Base-by-base conservation (phyloP, 2,113 vertebrate species). In the Xyrauchen texanus region DNA sequence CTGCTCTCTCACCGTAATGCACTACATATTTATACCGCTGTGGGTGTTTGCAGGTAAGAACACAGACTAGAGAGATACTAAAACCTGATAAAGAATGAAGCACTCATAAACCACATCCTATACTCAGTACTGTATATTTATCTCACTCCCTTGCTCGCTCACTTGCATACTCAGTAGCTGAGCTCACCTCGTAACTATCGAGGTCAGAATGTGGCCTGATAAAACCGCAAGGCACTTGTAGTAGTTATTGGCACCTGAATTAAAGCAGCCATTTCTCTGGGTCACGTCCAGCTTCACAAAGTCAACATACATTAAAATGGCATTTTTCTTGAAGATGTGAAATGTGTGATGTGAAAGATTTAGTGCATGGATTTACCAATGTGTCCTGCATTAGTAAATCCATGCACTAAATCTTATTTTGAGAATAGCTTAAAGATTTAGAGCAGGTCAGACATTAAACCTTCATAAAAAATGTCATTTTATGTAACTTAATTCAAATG, bases 41-140 rank as follows among this genome's bases (percentile, higher is more conserved):
- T 65, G 60, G 76, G 69, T 84, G 75, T 81, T 73, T 49, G 80
- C 79, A 84, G 79, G 79, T 81, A 78, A 8, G 52, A 81, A 77
- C 76, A n/a, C 66, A 78, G 46, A 85, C 86, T 87, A 86, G 77
- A 74, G 80, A 65, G 61, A 76, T 49, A 78, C 69, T 74, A 12
- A 68, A 81, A 78, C 80, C 80, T 61, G 21, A 74, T 64, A 47
- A 57, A 70, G 61, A 77, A 8, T 61, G 15, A 52, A 6, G 49
- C 51, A 63, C 58, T 64, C 63, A 61, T 47, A 72, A 72, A 74
- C 76, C 81, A 81, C 84, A 79, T 85, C 84, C 84, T 81, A 72
- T 83, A 81, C 81, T 66, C 64, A 42, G 79, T 70, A 84, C 79
- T 81, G 82, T 81, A 80, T 82, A 49, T 49, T 68, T 60, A 46